Percentiles rank a stretch among this genome's conserved stretches.
phyloP scores from a whole-genome alignment of 2,888 invertebrate genomes.

The Microctonus aethiopoides region DNA sequence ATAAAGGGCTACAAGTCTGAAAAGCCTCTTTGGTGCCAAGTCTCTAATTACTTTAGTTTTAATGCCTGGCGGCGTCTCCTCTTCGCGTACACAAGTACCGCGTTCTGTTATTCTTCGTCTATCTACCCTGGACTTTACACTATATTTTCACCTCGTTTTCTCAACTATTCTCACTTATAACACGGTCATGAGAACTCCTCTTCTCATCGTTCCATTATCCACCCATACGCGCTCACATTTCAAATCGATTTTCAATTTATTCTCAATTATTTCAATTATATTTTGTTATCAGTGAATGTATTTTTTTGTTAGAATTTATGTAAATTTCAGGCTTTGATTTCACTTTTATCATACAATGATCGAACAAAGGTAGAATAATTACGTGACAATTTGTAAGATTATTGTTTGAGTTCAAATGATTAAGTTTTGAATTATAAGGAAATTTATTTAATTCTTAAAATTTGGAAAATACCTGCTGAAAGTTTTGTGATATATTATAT shows the following conservation, averaged over 20 bases:
- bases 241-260: neutral
- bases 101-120: slow-evolving; percentile 30
- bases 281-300: neutral
- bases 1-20: slow-evolving; percentile 24
- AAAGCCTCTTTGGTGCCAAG: slow-evolving; percentile 42
- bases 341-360: too few relatives aligned
- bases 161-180: slow-evolving; percentile 2
- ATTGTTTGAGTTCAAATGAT: too few relatives aligned
- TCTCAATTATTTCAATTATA: neutral
- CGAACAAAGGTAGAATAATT: too few relatives aligned
- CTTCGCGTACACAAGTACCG: neutral
- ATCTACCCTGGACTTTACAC: slow-evolving; percentile 2
- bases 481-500: too few relatives aligned
- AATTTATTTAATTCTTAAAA: too few relatives aligned
- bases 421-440: too few relatives aligned
- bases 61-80: slow-evolving; percentile 30
- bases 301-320: neutral
- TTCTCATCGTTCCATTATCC: neutral
- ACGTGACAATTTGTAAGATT: too few relatives aligned
- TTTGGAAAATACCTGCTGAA: too few relatives aligned
- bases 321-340: neutral
- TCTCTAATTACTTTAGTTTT: slow-evolving; percentile 47
- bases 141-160: neutral
- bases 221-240: neutral
- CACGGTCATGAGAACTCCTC: neutral